phyloP scores from a whole-genome alignment of 2,113 vertebrate species.

The Cranoglanis bouderius region DNA sequence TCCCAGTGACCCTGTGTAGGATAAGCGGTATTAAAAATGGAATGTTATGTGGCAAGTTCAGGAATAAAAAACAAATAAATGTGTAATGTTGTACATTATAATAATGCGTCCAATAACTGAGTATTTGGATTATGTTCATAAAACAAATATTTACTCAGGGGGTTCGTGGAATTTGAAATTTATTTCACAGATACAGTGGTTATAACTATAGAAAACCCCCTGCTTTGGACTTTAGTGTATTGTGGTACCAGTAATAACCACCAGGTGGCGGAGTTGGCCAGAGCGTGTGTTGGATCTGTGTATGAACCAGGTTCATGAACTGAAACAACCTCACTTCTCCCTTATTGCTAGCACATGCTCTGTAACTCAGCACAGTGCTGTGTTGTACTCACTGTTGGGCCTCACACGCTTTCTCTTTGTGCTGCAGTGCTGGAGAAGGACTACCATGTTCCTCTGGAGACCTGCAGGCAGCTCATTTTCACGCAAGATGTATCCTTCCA shows the following conservation, averaged over 20 bases:
- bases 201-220: background rate
- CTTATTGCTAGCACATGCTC: background rate
- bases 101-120: background rate
- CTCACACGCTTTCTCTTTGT: conserved; percentile 34
- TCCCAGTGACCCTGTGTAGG: too few relatives aligned
- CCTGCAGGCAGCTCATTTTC: conserved; percentile 76
- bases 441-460: conserved; percentile 75
- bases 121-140: background rate
- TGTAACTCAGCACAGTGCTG: background rate
- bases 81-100: background rate
- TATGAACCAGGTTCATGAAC: background rate
- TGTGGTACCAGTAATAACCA: conserved; percentile 55
- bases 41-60: background rate
- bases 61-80: background rate
- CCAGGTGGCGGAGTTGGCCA: conserved; percentile 64
- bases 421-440: conserved; percentile 68
- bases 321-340: background rate
- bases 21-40: too few relatives aligned
- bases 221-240: background rate
- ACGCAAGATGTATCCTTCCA: conserved; percentile 73
- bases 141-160: background rate
- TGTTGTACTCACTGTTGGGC: background rate
- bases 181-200: background rate
- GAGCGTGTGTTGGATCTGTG: background rate
- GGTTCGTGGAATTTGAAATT: background rate